Conservation (phyloP, 2,797 vertebrate species). For the Vultur gryphus region DNA sequence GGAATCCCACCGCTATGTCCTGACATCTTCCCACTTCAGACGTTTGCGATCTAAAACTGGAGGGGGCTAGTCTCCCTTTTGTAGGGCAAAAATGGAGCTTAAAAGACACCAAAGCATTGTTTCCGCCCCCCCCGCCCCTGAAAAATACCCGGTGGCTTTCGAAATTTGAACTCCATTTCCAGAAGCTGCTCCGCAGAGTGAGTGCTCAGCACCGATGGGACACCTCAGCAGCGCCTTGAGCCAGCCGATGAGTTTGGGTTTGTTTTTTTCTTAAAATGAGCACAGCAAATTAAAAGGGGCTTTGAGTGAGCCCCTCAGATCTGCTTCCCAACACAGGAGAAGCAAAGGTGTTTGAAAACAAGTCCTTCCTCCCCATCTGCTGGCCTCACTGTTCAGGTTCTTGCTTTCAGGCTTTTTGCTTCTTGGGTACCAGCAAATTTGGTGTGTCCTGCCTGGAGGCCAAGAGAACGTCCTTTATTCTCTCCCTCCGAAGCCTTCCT, state of each 20-base stretch:
- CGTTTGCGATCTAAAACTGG: not conserved
- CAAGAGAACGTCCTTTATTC: not conserved
- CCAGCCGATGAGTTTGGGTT: not conserved
- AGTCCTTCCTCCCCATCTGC: not conserved
- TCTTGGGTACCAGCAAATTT: not conserved
- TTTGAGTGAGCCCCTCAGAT: not conserved
- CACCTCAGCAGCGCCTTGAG: not conserved
- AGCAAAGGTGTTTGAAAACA: not conserved
- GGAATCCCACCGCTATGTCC: not conserved
- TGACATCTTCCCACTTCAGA: not conserved
- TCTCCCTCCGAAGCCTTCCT: not conserved
- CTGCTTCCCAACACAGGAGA: not conserved
- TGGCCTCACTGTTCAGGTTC: not conserved
- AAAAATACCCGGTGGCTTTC: not conserved
- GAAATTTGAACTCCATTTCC: not conserved
- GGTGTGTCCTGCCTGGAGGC: not conserved
- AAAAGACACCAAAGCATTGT: not conserved
- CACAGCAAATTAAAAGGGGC: not conserved
- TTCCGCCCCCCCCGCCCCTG: too few relatives aligned
- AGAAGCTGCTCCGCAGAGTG: not conserved
- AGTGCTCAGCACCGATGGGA: not conserved
- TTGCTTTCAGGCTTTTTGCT: not conserved
- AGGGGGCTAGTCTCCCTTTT: not conserved
- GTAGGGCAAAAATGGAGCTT: not conserved
- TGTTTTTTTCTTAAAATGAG: not conserved